phyloP scores from a whole-genome alignment of 2,113 vertebrate genomes.

The Myrmecophaga tridactyla region DNA sequence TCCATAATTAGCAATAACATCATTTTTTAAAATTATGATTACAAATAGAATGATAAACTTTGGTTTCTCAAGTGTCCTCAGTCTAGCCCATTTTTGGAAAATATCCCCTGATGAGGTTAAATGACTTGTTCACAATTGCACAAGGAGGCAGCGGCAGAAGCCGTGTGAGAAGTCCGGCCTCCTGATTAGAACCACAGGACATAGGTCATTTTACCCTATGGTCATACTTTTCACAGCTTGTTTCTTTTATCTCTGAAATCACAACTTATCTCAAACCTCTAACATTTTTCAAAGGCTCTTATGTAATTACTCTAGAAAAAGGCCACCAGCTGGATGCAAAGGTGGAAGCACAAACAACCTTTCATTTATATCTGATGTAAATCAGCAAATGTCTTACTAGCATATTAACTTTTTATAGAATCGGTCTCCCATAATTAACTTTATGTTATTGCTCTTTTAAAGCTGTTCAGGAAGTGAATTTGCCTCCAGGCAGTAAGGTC shows the following conservation, averaged over 20 bases:
- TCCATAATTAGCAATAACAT: neutral
- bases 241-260: slow-evolving; percentile 61
- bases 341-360: slow-evolving; percentile 61
- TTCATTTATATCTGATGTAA: slow-evolving; percentile 56
- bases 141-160: neutral
- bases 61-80: neutral
- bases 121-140: slow-evolving; percentile 51
- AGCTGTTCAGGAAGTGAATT: slow-evolving; percentile 43
- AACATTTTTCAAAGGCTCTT: slow-evolving; percentile 53
- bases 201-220: neutral
- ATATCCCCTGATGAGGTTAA: neutral
- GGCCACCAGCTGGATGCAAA: slow-evolving; percentile 52
- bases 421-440: slow-evolving; percentile 54
- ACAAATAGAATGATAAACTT: neutral
- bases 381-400: slow-evolving; percentile 61
- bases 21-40: neutral
- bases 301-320: slow-evolving; percentile 57
- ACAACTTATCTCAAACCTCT: slow-evolving; percentile 65
- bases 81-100: neutral
- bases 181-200: slow-evolving; percentile 44
- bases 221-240: slow-evolving; percentile 62
- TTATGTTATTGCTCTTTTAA: slow-evolving; percentile 55
- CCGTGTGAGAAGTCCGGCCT: neutral
- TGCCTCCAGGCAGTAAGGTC: slow-evolving; percentile 6
- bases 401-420: slow-evolving; percentile 68